Conservation (phyloP, 2,113 vertebrate species). For the Percina caprodes region DNA sequence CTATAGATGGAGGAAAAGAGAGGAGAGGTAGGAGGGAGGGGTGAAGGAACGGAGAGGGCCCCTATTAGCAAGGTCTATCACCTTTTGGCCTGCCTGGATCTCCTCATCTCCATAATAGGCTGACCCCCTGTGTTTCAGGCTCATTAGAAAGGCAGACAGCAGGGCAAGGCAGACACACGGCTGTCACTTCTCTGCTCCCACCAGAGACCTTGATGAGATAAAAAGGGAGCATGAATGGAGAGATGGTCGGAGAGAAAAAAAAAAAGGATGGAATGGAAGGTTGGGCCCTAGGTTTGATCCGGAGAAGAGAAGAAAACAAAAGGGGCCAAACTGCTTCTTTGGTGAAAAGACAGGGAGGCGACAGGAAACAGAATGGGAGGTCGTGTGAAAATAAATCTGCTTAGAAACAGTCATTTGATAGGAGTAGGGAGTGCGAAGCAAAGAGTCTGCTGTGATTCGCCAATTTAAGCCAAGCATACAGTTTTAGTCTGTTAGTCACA, state of each 20-base stretch:
- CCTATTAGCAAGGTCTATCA: conserved; percentile 84
- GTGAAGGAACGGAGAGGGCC: conserved; percentile 75
- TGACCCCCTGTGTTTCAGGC: conserved; percentile 85
- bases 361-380: conserved; percentile 16
- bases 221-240: conserved; percentile 66
- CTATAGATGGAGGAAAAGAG: conserved; percentile 21
- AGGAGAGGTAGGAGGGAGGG: conserved; percentile 64
- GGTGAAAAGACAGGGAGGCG: conserved; percentile 3
- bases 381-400: conserved; percentile 57
- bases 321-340: conserved; percentile 20
- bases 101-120: conserved; percentile 90
- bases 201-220: conserved; percentile 60
- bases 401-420: conserved; percentile 61
- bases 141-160: conserved; percentile 89
- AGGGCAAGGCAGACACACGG: conserved; percentile 72
- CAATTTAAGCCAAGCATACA: conserved; percentile 13
- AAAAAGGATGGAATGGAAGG: conserved; percentile 51
- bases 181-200: conserved; percentile 73
- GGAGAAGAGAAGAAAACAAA: conserved; percentile 19
- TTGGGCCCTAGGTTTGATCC: conserved; percentile 63
- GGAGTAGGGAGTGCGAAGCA: conserved; percentile 27
- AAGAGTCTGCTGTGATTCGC: conserved; percentile 50
- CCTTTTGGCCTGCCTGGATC: conserved; percentile 82
- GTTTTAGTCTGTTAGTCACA: not conserved
- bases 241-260: conserved; percentile 28